Evolutionary conservation across 2,888 invertebrate genomes (phyloP), one percentile per base, ranked within the genome.

Genomic region (Drepana falcataria): DNA sequence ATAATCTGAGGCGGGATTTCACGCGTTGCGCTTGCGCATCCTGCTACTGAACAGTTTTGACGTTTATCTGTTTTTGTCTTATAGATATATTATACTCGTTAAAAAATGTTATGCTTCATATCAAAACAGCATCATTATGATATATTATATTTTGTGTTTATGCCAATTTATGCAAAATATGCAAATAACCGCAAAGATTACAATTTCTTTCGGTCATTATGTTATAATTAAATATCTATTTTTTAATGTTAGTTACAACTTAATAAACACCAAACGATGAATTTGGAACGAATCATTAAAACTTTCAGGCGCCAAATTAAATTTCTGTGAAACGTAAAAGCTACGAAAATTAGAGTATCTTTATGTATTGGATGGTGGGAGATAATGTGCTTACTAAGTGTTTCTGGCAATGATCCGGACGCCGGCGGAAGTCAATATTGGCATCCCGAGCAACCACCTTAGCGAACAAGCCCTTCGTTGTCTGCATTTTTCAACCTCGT

Each of bases 401-500:
- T 80, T 80, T 78, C 79, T 85, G 80, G 82, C 79, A 81, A 79
- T 82, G 81, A 75, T 74, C 72, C 73, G 80, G 84, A 77, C 87
- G 88, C 88, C 89, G 89, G 84, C 88, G 90, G 89, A 89, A 83
- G 83, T 75, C 60, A 63, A 65, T 75, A 81, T 81, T 75, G 79
- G 73, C 76, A 71, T 75, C 69, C 78, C 74, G 81, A 77, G 75
- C 81, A 82, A 76, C 82, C 79, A 82, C 81, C 85, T 82, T 73
- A 58, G 53, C 63, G 70, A 70, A 83, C 79, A 83, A 69, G 66
- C 66, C 67, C 65, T 64, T 72, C 73, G 64, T 77, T 82, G 83
- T 84, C 69, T 66, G 59, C 55, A 59, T 40, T 53, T 53, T 65
- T 66, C 64, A 55, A 63, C 57, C 53, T 52, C 57, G 56, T 57